phyloP scores from a whole-genome alignment of 2,113 vertebrate species.

The Dermatemys mawii region DNA sequence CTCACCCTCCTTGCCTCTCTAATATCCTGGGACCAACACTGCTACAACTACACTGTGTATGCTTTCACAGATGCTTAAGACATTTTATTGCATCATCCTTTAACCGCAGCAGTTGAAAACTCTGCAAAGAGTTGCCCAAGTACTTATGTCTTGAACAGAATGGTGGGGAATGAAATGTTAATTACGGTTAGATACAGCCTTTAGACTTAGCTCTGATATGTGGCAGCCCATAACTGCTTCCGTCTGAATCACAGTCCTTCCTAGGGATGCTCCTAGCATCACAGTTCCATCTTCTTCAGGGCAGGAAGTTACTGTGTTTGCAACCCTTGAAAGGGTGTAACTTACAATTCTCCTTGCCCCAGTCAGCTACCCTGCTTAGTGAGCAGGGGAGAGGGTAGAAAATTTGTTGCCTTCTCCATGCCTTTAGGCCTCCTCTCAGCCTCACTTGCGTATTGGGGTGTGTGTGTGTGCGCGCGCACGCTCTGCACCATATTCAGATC shows the following conservation, averaged over 20 bases:
- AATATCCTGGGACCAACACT: neutral
- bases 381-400: neutral
- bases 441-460: too few relatives aligned
- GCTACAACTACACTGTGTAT: neutral
- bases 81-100: conserved; percentile 33
- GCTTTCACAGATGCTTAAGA: neutral
- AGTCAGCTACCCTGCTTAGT: neutral
- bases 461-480: too few relatives aligned
- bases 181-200: neutral
- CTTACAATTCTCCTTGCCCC: neutral
- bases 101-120: neutral
- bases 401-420: neutral
- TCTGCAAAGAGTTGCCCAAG: neutral
- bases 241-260: neutral
- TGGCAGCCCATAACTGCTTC: neutral
- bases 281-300: neutral
- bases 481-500: neutral
- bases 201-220: neutral
- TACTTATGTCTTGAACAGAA: neutral
- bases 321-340: neutral
- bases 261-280: neutral
- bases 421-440: too few relatives aligned
- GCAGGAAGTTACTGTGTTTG: neutral
- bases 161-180: neutral
- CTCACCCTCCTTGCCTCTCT: neutral